Conservation (phyloP, 2,888 invertebrate genomes). For the Macropis europaea region DNA sequence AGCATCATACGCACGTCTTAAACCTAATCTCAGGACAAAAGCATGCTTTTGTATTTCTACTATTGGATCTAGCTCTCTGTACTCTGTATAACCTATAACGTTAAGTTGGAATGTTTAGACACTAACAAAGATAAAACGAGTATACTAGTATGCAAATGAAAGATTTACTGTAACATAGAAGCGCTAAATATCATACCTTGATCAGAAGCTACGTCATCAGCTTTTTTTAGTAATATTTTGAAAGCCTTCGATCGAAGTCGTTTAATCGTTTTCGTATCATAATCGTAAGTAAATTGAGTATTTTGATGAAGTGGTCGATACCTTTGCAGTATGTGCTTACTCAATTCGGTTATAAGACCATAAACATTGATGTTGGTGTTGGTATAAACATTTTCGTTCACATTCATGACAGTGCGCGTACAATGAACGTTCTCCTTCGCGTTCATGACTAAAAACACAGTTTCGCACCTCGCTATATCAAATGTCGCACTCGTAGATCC, state of each 20-base stretch:
- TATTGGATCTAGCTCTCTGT: constrained; percentile 66
- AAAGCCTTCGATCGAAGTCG: constrained; percentile 70
- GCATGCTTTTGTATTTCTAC: constrained; percentile 72
- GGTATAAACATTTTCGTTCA: background rate
- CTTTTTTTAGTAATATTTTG: constrained; percentile 74
- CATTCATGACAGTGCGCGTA: background rate
- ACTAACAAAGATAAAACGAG: background rate
- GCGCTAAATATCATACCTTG: constrained; percentile 1
- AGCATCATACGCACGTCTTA: constrained; percentile 62
- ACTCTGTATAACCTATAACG: constrained; percentile 30
- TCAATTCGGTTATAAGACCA: constrained; percentile 69
- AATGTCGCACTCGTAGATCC: too few relatives aligned
- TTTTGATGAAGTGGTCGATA: constrained; percentile 38
- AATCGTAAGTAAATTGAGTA: constrained; percentile 31
- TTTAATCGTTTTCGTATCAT: constrained; percentile 58
- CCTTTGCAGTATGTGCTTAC: constrained; percentile 62
- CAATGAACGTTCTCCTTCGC: background rate
- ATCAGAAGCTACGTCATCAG: background rate
- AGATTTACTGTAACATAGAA: background rate
- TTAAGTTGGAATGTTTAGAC: background rate
- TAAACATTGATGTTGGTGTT: constrained; percentile 62
- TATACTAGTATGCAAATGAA: background rate
- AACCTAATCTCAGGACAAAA: constrained; percentile 66
- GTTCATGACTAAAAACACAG: background rate
- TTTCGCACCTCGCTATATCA: too few relatives aligned